Base-by-base conservation (phyloP, 2,113 vertebrate genomes). In the Scalopus aquaticus region DNA sequence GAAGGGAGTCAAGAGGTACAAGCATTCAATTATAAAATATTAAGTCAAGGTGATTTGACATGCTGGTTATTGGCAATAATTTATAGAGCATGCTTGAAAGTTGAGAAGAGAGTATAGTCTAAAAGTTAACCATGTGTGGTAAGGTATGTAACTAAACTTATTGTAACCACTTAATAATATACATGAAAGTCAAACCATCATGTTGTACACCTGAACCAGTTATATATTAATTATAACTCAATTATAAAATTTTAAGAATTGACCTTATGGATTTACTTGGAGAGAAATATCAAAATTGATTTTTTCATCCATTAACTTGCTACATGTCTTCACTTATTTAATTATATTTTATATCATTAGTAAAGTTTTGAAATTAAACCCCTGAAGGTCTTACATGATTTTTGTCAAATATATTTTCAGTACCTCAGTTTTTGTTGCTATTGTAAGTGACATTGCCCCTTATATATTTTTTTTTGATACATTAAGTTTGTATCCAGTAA, bases 261-360 rank as follows among this genome's bases (percentile, higher is more conserved):
- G 56, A 92, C 19, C 74, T 58, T 35, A 81, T 39, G 13, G 5
- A 64, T 62, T 90, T 58, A 56, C 64, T 76, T 67, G 32, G 35
- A 15, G 1, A 87, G 86, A 88, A 11, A 89, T 13, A 92, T 60
- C 19, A n/a, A 89, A 54, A 96, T 51, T 76, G 1, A 72, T 20
- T 15, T 87, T 74, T 39, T 89, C 3, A 42, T 84, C 42, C 30
- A 81, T 76, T 82, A 93, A 39, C 10, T 76, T 78, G 22, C 54
- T 76, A 86, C 0, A 6, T 37, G 69, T 58, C 49, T 90, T 26
- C 15, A 73, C 67, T 85, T 72, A 80, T 60, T 86, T 81, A 78
- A 51, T 65, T 96, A 39, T 93, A 88, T 54, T 78, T 94, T 69
- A 51, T 81, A 58, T 84, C 6, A 65, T 67, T 73, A 74, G n/a